These are phyloP conservation scores for Drosophila percnosoma DNA, from an alignment of 2,888 invertebrate genomes.

Conservation along the genomic window DNA sequence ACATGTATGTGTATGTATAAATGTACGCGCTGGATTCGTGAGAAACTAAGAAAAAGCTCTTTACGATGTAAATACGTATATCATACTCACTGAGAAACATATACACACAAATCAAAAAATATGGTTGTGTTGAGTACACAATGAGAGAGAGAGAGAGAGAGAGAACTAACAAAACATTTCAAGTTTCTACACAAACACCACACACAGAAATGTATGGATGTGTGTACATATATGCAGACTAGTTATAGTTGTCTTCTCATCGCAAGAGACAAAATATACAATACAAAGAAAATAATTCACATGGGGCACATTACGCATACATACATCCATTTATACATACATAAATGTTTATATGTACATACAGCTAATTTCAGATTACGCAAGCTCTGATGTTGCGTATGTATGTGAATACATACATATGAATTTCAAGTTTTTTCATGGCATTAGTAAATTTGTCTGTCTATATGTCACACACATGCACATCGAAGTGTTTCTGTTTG, in stretches of 20 bases:
- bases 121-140: slow-evolving; percentile 14
- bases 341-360: slow-evolving; percentile 23
- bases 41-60: slow-evolving; percentile 30
- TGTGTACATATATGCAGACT: slow-evolving; percentile 3
- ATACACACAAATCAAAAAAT: slow-evolving; percentile 36
- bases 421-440: slow-evolving; percentile 15
- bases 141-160: slow-evolving; percentile 4
- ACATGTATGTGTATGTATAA: slow-evolving; percentile 16
- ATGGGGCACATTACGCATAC: slow-evolving; percentile 34
- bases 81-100: slow-evolving; percentile 21
- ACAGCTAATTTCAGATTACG: slow-evolving; percentile 70
- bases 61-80: slow-evolving; percentile 36
- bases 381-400: slow-evolving; percentile 56
- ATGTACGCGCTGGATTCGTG: slow-evolving; percentile 9
- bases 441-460: slow-evolving; percentile 10
- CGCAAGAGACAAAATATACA: slow-evolving; percentile 32
- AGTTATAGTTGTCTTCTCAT: slow-evolving; percentile 49
- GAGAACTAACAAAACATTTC: slow-evolving; percentile 51
- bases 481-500: slow-evolving; percentile 20
- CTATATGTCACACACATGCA: slow-evolving; percentile 15
- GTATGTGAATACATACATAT: slow-evolving; percentile 37
- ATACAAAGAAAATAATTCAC: slow-evolving; percentile 48
- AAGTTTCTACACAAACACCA: slow-evolving; percentile 36
- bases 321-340: slow-evolving; percentile 14
- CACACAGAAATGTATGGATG: background rate